Conservation (phyloP, 2,888 invertebrate species). For the Callinectes sapidus region DNA sequence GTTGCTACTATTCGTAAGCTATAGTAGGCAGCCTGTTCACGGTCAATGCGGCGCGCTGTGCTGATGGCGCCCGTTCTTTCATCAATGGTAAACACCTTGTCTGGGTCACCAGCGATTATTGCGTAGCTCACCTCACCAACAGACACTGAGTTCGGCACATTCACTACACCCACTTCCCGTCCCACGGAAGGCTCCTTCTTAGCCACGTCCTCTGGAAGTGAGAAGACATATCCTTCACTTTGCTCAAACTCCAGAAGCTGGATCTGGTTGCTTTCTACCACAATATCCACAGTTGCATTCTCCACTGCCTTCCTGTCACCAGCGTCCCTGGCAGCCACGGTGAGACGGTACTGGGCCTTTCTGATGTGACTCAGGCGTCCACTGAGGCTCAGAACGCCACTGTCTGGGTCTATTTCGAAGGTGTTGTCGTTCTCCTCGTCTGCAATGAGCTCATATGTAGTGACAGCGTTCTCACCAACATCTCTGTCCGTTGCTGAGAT, state of each 20-base stretch:
- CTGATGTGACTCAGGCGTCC: conserved; percentile 81
- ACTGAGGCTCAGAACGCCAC: conserved; percentile 85
- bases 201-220: conserved; percentile 88
- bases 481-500: conserved; percentile 91
- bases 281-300: conserved; percentile 82
- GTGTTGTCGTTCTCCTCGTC: conserved; percentile 83
- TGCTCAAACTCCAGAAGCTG: conserved; percentile 84
- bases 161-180: conserved; percentile 82
- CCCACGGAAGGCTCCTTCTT: conserved; percentile 80
- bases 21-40: conserved; percentile 87
- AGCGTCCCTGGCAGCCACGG: conserved; percentile 87
- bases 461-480: conserved; percentile 89
- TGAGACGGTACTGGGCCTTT: conserved; percentile 84
- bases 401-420: conserved; percentile 87
- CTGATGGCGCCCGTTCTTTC: conserved; percentile 86
- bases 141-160: conserved; percentile 78
- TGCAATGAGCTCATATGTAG: conserved; percentile 86
- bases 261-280: conserved; percentile 83
- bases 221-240: conserved; percentile 87
- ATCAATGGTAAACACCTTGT: conserved; percentile 87
- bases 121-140: conserved; percentile 89
- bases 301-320: conserved; percentile 85
- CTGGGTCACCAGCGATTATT: conserved; percentile 85
- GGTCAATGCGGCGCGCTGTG: conserved; percentile 87
- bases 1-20: conserved; percentile 88